Evolutionary conservation across 2,888 invertebrate genomes (phyloP).

Genomic region (Pseudococcus viburni): DNA sequence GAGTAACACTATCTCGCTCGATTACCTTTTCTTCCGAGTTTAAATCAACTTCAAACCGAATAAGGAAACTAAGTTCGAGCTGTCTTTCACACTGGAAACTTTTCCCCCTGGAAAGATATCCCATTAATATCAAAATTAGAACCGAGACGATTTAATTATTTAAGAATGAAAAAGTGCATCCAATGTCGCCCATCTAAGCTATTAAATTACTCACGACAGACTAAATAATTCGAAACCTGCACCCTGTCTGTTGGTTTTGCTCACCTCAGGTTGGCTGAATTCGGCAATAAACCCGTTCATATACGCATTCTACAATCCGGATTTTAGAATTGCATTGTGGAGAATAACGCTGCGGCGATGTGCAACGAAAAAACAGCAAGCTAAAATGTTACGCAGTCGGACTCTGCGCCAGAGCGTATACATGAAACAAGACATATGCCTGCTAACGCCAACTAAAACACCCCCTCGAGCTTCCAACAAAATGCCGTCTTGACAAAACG

Average conservation of each 20-base stretch:
- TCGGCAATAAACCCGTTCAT: constrained; percentile 93
- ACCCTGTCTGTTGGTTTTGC: neutral
- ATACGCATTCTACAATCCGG: constrained; percentile 90
- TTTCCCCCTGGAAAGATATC: no score
- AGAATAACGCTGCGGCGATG: constrained; percentile 82
- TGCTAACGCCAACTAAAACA: constrained; percentile 55
- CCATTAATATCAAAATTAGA: no score
- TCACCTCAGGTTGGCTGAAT: constrained; percentile 81
- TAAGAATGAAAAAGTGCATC: no score
- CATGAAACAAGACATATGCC: constrained; percentile 40
- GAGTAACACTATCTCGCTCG: no score
- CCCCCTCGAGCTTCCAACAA: constrained; percentile 51
- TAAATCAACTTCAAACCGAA: no score
- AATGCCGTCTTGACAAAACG: constrained; percentile 30
- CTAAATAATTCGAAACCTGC: neutral
- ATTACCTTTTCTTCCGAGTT: no score
- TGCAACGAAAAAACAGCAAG: constrained; percentile 71
- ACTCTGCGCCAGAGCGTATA: constrained; percentile 59
- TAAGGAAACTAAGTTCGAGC: no score
- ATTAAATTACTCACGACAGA: no score
- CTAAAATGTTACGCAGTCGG: constrained; percentile 56
- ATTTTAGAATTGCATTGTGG: constrained; percentile 90
- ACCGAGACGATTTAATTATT: no score
- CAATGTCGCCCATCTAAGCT: no score
- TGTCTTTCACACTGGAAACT: no score